Evolutionary conservation across 2,888 invertebrate genomes (phyloP).

Genomic region (Acleris sparsana): DNA sequence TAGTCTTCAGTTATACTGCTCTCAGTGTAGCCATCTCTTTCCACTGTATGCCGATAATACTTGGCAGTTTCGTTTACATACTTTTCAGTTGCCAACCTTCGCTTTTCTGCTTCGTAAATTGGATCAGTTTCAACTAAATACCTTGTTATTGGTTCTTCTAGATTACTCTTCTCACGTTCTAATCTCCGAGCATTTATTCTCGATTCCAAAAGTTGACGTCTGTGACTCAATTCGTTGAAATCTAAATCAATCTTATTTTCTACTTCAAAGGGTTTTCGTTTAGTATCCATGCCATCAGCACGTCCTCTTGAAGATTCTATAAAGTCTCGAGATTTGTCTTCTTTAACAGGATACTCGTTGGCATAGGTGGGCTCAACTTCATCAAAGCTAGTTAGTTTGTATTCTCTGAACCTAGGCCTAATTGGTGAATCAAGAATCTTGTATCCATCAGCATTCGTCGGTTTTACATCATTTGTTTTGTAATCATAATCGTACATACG

Average conservation of each 20-base stretch:
- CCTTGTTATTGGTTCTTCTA: slow-evolving; percentile 72
- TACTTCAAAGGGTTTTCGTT: slow-evolving; percentile 75
- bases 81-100: slow-evolving; percentile 80
- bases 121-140: slow-evolving; percentile 78
- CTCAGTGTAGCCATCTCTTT: slow-evolving; percentile 82
- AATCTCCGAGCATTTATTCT: slow-evolving; percentile 86
- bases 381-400: slow-evolving; percentile 80
- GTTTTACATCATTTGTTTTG: slow-evolving; percentile 76
- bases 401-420: slow-evolving; percentile 85
- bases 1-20: slow-evolving; percentile 79
- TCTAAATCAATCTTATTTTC: slow-evolving; percentile 71
- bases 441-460: slow-evolving; percentile 68
- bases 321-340: slow-evolving; percentile 59
- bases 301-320: slow-evolving; percentile 82
- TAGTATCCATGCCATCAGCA: slow-evolving; percentile 87
- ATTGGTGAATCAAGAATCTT: slow-evolving; percentile 85
- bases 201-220: slow-evolving; percentile 90
- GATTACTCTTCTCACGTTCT: slow-evolving; percentile 64
- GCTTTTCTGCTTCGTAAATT: slow-evolving; percentile 72
- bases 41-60: slow-evolving; percentile 82
- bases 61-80: slow-evolving; percentile 83
- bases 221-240: slow-evolving; percentile 86
- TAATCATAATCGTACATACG: slow-evolving; percentile 73
- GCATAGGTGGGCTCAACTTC: slow-evolving; percentile 80
- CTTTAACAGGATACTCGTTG: slow-evolving; percentile 64